Base-by-base conservation (phyloP, 2,888 invertebrate species). In the Steromphala cineraria region DNA sequence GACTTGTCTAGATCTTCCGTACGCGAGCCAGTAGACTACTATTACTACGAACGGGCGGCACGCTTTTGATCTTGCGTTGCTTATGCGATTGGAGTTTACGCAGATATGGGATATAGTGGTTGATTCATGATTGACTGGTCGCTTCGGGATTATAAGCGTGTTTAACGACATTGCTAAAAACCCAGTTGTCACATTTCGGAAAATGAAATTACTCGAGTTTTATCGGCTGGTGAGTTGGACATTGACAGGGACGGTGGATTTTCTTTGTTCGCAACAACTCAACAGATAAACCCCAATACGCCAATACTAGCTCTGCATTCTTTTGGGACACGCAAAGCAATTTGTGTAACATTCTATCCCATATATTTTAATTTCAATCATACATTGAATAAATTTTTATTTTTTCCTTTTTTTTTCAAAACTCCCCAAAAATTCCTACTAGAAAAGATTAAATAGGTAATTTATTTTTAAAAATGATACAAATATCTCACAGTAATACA, bases 11-110 rank as follows among this genome's bases (percentile, higher is more conserved):
- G 10, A 19, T 71, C 71, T 28, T n/a, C 71, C 19, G 36, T 71
- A 71, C 71, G 40, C 28, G 71, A 31, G 36, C 8, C 71, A 31
- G 19, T 28, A 19, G 28, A 40, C 71, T 19, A 31, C 19, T 71
- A 71, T 19, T 71, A 71, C 71, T 71, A 71, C 71, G 71, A 71
- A 40, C 36, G 40, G 28, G 71, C 31, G 71, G 71, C 36, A 40
- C 71, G 71, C 36, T 71, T 71, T 71, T 31, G 40, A 36, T 31
- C n/a, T 31, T 36, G 71, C 28, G 7, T 31, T 71, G 19, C 19
- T 71, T 71, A 71, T 71, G 71, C 19, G n/a, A 71, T 71, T 36
- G 71, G 36, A 19, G 36, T 36, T 71, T 71, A 36, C 71, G 71
- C 40, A 17, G 19, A 71, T 8, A 40, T 71, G n/a, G 13, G 71